Conservation (phyloP, 2,888 invertebrate genomes). For the Anoncus sp. region DNA sequence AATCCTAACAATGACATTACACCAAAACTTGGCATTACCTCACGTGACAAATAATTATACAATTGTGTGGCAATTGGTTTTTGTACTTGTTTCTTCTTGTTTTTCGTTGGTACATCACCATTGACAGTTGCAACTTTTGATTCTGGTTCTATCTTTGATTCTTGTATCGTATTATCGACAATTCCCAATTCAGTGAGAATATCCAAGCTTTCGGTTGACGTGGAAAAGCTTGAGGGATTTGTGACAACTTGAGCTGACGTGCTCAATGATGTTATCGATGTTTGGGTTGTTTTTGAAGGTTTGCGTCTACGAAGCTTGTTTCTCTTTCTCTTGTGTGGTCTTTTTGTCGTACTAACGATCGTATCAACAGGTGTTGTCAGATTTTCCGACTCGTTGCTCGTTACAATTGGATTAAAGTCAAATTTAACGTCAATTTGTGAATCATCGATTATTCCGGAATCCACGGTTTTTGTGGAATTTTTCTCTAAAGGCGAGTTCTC, state of each 20-base stretch:
- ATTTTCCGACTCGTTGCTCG: constrained; percentile 81
- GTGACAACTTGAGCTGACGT: constrained; percentile 38
- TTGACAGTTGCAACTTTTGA: too few relatives aligned
- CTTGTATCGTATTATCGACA: constrained; percentile 75
- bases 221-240: constrained; percentile 23
- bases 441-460: constrained; percentile 83
- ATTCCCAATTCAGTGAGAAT: constrained; percentile 57
- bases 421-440: constrained; percentile 76
- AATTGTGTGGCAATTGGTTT: constrained; percentile 90
- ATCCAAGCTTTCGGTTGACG: constrained; percentile 42
- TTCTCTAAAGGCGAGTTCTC: constrained; percentile 78
- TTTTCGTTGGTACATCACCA: too few relatives aligned
- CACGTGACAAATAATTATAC: constrained; percentile 91
- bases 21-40: constrained; percentile 92
- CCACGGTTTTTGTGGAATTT: constrained; percentile 83
- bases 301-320: constrained; percentile 86
- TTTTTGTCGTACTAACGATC: constrained; percentile 82
- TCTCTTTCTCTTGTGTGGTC: constrained; percentile 84
- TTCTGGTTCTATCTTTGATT: constrained; percentile 80
- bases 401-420: constrained; percentile 77
- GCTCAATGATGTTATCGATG: constrained; percentile 53
- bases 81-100: constrained; percentile 83
- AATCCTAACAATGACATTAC: constrained; percentile 89
- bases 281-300: constrained; percentile 83
- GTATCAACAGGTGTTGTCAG: constrained; percentile 82